Evolutionary conservation across 1,140 invertebrate species (phyloP).

Genomic region (Rhagoletis pomonella): DNA sequence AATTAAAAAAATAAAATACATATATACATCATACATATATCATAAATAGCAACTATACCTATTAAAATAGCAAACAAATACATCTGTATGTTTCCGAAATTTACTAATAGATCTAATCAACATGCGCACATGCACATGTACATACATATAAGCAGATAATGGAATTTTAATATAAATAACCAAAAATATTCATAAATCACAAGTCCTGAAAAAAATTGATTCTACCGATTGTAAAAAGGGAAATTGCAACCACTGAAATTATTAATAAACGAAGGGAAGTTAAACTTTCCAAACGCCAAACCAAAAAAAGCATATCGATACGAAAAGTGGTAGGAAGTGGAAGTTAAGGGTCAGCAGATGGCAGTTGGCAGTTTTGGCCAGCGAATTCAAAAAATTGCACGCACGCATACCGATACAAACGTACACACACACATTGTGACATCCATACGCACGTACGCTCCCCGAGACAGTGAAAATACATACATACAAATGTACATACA

Average conservation of each 20-base stretch:
- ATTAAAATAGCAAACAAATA: not conserved
- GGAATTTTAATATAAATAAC: not conserved
- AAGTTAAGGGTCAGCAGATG: conserved; percentile 27
- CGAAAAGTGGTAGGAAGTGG: not conserved
- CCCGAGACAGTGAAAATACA: not conserved
- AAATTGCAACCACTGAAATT: not conserved
- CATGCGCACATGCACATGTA: not conserved
- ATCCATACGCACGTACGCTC: not conserved
- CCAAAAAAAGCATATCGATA: conserved; percentile 22
- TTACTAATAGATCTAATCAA: not conserved
- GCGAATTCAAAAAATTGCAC: conserved; percentile 45
- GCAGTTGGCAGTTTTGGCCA: conserved; percentile 14
- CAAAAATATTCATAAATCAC: not conserved
- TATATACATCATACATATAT: not conserved
- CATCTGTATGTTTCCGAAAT: too few species aligned
- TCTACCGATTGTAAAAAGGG: not conserved
- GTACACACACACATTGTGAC: conserved; percentile 52
- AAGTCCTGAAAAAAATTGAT: not conserved
- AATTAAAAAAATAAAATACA: not conserved
- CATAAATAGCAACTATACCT: conserved; percentile 9
- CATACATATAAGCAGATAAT: not conserved
- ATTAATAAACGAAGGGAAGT: not conserved
- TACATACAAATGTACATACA: not conserved
- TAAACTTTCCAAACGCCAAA: not conserved
- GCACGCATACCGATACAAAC: conserved; percentile 56